Conservation (phyloP, 1,140 invertebrate species). For the Adoxophyes honmai region DNA sequence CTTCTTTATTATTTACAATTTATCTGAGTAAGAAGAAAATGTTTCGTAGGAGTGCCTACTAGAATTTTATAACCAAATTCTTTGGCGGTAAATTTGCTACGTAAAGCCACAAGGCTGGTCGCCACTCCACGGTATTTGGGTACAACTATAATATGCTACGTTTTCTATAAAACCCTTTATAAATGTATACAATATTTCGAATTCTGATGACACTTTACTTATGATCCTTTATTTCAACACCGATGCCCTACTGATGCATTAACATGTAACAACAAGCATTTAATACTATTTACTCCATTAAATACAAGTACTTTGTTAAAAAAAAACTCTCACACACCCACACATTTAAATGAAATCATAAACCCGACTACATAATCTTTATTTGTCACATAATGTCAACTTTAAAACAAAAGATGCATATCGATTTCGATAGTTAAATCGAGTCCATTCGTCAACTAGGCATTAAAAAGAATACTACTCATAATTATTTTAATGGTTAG, state of each 20-base stretch:
- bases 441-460: too few species aligned
- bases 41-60: not conserved
- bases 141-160: conserved; percentile 49
- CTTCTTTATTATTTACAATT: too few species aligned
- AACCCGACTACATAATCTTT: not conserved
- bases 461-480: too few species aligned
- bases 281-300: conserved; percentile 30
- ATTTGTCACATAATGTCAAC: too few species aligned
- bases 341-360: not conserved
- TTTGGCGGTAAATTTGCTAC: not conserved
- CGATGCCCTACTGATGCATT: conserved; percentile 52
- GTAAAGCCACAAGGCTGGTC: not conserved
- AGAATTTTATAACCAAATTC: not conserved
- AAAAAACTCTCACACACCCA: not conserved
- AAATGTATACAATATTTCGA: conserved; percentile 64
- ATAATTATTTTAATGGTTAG: too few species aligned
- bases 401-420: too few species aligned
- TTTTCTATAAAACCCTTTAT: conserved; percentile 64
- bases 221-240: conserved; percentile 40
- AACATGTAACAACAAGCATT: conserved; percentile 64
- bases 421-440: too few species aligned
- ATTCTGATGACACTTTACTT: conserved; percentile 30
- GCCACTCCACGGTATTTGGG: not conserved
- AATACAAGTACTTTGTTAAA: not conserved
- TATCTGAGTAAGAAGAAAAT: too few species aligned